Evolutionary conservation across 2,797 vertebrate genomes (phyloP).

Genomic region (Adelosebastes latens): DNA sequence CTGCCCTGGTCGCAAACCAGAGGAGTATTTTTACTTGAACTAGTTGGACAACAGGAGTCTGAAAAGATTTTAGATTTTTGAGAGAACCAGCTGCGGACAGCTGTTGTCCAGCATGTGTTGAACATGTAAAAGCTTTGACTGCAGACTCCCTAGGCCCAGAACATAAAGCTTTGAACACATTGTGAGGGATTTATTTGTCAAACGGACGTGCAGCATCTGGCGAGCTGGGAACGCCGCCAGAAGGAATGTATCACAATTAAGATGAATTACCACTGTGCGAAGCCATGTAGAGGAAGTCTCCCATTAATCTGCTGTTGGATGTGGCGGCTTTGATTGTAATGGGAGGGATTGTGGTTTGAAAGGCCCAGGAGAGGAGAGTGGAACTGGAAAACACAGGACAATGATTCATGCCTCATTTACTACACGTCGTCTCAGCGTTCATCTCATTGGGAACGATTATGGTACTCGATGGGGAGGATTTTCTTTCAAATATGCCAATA

Average conservation of each 20-base stretch:
- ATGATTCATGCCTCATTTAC: constrained; percentile 57
- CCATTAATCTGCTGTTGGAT: constrained; percentile 70
- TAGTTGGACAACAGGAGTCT: neutral
- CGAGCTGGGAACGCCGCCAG: constrained; percentile 65
- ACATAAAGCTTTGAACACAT: constrained; percentile 62
- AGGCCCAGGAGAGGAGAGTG: constrained; percentile 36
- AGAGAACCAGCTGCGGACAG: constrained; percentile 46
- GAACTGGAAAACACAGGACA: constrained; percentile 48
- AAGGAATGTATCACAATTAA: constrained; percentile 71
- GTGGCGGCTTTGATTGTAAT: constrained; percentile 57
- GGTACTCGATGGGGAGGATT: constrained; percentile 81
- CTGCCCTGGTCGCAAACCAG: constrained; percentile 86
- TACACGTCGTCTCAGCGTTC: constrained; percentile 25
- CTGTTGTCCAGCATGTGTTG: constrained; percentile 13
- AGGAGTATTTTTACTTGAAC: constrained; percentile 87
- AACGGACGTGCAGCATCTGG: constrained; percentile 68
- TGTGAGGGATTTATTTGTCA: constrained; percentile 52
- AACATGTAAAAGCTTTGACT: constrained; percentile 21
- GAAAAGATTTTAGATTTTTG: neutral
- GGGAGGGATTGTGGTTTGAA: constrained; percentile 51
- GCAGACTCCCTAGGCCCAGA: constrained; percentile 26
- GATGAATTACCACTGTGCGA: constrained; percentile 65
- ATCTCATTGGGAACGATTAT: constrained; percentile 44
- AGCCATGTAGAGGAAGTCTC: constrained; percentile 65
- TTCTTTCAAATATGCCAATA: neutral